Evolutionary conservation across 2,797 vertebrate genomes (phyloP), one percentile per base, ranked within the genome.

Genomic region (Arctocebus calabarensis): DNA sequence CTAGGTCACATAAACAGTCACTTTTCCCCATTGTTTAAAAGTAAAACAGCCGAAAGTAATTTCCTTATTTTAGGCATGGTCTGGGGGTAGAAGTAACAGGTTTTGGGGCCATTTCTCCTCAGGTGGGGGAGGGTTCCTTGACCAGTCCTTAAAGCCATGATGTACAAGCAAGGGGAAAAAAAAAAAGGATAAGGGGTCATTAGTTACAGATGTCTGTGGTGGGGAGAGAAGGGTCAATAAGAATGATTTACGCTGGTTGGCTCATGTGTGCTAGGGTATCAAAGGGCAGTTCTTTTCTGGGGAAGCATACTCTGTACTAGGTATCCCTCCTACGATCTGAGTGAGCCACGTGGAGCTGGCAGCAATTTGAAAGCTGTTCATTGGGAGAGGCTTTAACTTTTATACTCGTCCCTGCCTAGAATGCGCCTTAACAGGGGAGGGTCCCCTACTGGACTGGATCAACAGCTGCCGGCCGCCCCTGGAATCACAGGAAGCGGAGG

Each of bases 381-480:
- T 83, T 74, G 79, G 62, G 68, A 27, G 93, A 90, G 52, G 78
- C 73, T 96, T 11, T 66, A 97, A 93, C 90, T 32, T 95, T 95
- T 93, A 34, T 29, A 20, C 0, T 97, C 86, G 52, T 57, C 96
- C 73, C 29, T 2, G 5, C 62, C 92, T 64, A 1, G 2, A 91
- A 86, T 95, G 3, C 12, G 2, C 52, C 87, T 1, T 85, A 43
- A 8, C 11, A 16, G 5, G 78, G 43, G 43, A 91, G 12, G 88
- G 90, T 95, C 94, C 92, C 52, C 7, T 61, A 68, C 9, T 79
- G 91, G 96, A 96, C 95, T 73, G 84, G 55, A 91, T 95, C 95
- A 91, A 95, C 98, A 98, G 98, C 98, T 97, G 97, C 97, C 9
- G 20, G 87, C 91, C 82, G 88, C 43, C 89, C 45, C 43, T 64